These are phyloP conservation scores for Bryconaethiops microstoma DNA, from an alignment of 2,797 vertebrate genomes.

Conservation along the genomic window DNA sequence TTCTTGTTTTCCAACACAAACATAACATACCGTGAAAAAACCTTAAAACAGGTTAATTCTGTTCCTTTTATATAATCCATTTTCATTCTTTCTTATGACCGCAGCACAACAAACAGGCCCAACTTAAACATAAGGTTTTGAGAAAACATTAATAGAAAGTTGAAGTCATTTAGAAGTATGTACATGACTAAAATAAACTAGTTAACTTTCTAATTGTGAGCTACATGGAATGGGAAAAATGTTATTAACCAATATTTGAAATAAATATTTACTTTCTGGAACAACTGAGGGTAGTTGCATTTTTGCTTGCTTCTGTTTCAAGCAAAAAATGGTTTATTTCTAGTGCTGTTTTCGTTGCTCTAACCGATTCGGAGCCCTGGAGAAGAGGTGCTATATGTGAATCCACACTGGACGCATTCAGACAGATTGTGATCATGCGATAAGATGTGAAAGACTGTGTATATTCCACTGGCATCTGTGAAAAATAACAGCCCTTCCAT, in stretches of 20 bases:
- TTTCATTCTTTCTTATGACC: background rate
- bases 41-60: too few species aligned
- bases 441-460: conserved; percentile 8
- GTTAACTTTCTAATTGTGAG: too few species aligned
- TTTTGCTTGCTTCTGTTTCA: background rate
- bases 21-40: too few species aligned
- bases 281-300: background rate
- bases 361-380: background rate
- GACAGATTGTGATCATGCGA: background rate
- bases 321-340: background rate
- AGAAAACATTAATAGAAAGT: too few species aligned
- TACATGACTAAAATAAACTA: too few species aligned
- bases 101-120: background rate
- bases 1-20: too few species aligned
- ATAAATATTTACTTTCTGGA: too few species aligned
- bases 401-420: background rate
- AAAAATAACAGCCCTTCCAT: background rate
- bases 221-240: too few species aligned
- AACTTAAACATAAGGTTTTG: background rate
- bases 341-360: background rate
- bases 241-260: too few species aligned
- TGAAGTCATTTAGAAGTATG: too few species aligned
- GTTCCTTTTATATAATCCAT: too few species aligned
- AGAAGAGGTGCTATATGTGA: background rate
- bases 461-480: background rate